A percentile compares a stretch with the other conserved stretches of the same genome.
Conservation (phyloP, 2,797 vertebrate species). For the Lophotriccus pileatus region DNA sequence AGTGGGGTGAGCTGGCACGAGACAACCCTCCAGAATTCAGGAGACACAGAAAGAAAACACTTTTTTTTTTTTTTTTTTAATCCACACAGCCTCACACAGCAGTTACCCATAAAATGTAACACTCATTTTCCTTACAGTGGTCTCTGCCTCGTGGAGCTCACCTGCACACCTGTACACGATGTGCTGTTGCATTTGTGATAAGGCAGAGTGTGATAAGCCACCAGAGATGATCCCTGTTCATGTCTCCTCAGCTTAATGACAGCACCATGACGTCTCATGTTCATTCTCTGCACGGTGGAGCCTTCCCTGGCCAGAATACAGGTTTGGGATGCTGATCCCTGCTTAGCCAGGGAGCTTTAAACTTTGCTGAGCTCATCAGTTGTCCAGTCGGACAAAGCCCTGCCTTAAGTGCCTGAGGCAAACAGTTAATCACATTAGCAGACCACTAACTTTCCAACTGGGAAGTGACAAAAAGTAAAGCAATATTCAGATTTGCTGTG, state of each 20-base stretch:
- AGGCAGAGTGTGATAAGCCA: not conserved
- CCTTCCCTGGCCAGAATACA: not conserved
- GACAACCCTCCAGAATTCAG: not conserved
- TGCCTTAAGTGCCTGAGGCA: slow-evolving; percentile 69
- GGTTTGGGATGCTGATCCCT: slow-evolving; percentile 59
- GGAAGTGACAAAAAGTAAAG: slow-evolving; percentile 50
- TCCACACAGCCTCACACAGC: too few relatives aligned
- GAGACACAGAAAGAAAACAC: not conserved
- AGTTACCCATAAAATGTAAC: not conserved
- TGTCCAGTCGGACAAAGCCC: slow-evolving; percentile 72
- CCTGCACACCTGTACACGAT: not conserved
- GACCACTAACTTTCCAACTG: slow-evolving; percentile 41
- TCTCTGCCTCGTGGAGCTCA: not conserved
- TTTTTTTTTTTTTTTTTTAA: not conserved
- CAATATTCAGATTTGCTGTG: slow-evolving; percentile 23
- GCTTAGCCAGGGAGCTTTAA: slow-evolving; percentile 67
- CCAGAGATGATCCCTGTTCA: not conserved
- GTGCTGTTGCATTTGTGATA: not conserved
- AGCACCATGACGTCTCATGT: not conserved
- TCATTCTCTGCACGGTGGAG: not conserved
- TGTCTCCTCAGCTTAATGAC: not conserved
- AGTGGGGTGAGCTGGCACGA: not conserved
- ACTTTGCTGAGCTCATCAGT: slow-evolving; percentile 70
- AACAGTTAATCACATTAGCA: slow-evolving; percentile 68
- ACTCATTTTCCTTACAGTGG: not conserved